Evolutionary conservation across 2,888 invertebrate genomes (phyloP).

Genomic region (Pterobdella sp.): DNA sequence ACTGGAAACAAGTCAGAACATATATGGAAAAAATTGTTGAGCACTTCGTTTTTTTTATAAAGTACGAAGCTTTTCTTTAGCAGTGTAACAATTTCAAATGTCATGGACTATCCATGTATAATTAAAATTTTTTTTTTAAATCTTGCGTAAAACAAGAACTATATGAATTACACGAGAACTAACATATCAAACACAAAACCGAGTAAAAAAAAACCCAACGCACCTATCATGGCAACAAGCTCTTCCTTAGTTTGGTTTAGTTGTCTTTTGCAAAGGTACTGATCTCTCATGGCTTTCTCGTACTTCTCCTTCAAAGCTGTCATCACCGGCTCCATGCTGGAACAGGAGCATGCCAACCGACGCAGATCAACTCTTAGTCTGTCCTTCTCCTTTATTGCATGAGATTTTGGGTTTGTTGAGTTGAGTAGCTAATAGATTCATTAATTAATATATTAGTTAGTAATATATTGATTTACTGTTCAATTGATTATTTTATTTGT

Average conservation of each 20-base stretch:
- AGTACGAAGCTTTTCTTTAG: too few relatives aligned
- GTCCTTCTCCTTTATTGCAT: slow-evolving; percentile 52
- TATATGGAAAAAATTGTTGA: too few relatives aligned
- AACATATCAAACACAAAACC: not conserved
- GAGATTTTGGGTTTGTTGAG: too few relatives aligned
- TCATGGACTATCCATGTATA: too few relatives aligned
- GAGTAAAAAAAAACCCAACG: not conserved
- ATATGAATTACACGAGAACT: not conserved
- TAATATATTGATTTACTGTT: not conserved
- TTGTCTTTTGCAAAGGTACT: not conserved
- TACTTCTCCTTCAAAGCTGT: slow-evolving; percentile 50
- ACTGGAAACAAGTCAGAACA: too few relatives aligned
- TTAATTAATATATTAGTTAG: too few relatives aligned
- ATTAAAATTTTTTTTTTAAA: too few relatives aligned
- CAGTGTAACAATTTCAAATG: too few relatives aligned
- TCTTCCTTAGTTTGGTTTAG: not conserved
- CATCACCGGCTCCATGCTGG: slow-evolving; percentile 49
- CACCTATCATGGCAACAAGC: not conserved
- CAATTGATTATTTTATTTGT: not conserved
- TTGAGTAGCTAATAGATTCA: too few relatives aligned
- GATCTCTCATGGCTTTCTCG: slow-evolving; percentile 50
- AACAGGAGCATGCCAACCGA: slow-evolving; percentile 49
- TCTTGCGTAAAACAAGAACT: not conserved
- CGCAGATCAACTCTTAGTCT: slow-evolving; percentile 49
- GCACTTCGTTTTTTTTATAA: too few relatives aligned